phyloP scores from a whole-genome alignment of 2,888 invertebrate genomes.

The Limnephilus lunatus region DNA sequence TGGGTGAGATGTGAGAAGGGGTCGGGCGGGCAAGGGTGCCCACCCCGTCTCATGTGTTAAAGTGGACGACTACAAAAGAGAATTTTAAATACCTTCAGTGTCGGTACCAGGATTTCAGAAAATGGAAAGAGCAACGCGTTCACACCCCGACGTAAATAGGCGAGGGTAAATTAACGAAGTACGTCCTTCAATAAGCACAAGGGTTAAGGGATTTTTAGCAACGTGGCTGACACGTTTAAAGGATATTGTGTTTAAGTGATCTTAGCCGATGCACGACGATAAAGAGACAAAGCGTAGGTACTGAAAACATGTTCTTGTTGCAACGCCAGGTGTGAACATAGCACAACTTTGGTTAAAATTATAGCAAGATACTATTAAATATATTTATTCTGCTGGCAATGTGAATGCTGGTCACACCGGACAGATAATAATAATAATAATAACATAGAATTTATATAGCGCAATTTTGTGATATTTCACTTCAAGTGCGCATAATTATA shows the following conservation, averaged over 20 bases:
- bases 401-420: no score
- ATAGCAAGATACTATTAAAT: no score
- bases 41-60: slow-evolving; percentile 56
- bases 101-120: slow-evolving; percentile 26
- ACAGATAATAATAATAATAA: no score
- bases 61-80: slow-evolving; percentile 63
- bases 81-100: slow-evolving; percentile 64
- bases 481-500: no score
- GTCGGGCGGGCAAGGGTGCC: slow-evolving; percentile 31
- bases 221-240: slow-evolving; percentile 12
- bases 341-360: no score
- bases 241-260: slow-evolving; percentile 17
- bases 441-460: no score
- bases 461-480: no score
- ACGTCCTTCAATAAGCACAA: background rate
- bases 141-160: slow-evolving; percentile 32
- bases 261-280: background rate
- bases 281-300: background rate
- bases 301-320: background rate
- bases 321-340: background rate
- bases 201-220: slow-evolving; percentile 3
- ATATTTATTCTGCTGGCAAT: no score
- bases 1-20: background rate
- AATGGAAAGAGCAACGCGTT: slow-evolving; percentile 46
- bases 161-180: slow-evolving; percentile 13